Evolutionary conservation across 2,888 invertebrate genomes (phyloP).

Genomic region (Vesta saturnalis): DNA sequence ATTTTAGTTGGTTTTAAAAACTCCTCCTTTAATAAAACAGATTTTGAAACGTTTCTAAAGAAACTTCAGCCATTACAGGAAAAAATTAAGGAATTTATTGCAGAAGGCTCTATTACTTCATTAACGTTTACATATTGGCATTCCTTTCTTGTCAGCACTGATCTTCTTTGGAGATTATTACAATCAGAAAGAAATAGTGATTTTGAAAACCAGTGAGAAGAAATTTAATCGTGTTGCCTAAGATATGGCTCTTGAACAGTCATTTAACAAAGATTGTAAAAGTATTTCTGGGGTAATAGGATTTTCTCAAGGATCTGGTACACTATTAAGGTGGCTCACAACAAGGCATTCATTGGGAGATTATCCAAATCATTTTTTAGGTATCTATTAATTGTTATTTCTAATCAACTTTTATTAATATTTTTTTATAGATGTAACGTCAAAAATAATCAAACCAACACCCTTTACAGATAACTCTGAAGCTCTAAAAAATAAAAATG

Average conservation of each 20-base stretch:
- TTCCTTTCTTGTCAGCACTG: neutral
- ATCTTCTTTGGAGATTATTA: constrained; percentile 39
- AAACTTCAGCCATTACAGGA: neutral
- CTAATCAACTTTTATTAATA: neutral
- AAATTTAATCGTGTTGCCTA: neutral
- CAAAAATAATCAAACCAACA: neutral
- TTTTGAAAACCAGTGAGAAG: constrained; percentile 12
- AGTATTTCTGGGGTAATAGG: neutral
- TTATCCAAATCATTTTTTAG: neutral
- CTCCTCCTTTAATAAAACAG: neutral
- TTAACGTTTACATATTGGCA: constrained; percentile 4
- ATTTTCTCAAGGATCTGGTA: neutral
- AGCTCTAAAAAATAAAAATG: constrained; percentile 17
- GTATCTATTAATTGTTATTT: neutral
- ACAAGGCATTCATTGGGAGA: neutral
- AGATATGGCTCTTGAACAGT: neutral
- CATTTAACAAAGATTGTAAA: neutral
- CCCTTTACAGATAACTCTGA: neutral
- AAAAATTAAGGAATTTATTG: neutral
- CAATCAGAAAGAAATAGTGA: constrained; percentile 38
- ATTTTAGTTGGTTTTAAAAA: neutral
- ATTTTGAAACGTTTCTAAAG: neutral
- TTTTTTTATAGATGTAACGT: neutral
- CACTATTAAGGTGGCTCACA: neutral
- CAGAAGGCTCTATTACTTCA: neutral